Conservation (phyloP, 2,888 invertebrate genomes). For the Himalopsyche japonica region DNA sequence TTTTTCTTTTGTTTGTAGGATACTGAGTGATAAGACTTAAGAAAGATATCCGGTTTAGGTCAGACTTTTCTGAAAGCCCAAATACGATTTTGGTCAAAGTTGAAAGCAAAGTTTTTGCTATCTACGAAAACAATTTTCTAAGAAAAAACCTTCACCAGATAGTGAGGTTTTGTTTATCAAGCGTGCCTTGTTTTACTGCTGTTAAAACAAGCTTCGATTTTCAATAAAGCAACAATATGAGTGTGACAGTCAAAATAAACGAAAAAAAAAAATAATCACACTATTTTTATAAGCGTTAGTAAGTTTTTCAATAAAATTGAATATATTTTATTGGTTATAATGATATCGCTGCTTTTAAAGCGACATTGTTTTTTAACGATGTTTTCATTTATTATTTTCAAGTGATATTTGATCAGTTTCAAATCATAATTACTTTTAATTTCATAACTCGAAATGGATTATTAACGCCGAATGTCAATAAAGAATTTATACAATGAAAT, state of each 20-base stretch:
- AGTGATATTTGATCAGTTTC: too few species aligned
- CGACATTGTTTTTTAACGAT: too few species aligned
- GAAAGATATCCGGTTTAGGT: slow-evolving; percentile 5
- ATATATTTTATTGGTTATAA: too few species aligned
- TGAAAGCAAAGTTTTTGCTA: slow-evolving; percentile 33
- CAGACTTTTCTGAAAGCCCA: slow-evolving; percentile 19
- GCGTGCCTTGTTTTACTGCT: neutral
- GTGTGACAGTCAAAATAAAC: neutral
- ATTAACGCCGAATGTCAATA: too few species aligned
- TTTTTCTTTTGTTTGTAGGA: neutral
- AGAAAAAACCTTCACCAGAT: slow-evolving; percentile 25
- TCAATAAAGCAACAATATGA: neutral
- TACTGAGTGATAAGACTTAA: neutral
- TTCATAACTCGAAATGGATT: too few species aligned
- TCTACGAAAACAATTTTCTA: slow-evolving; percentile 28
- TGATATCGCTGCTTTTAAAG: too few species aligned
- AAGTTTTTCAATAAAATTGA: too few species aligned
- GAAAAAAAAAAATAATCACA: too few species aligned
- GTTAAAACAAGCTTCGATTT: neutral
- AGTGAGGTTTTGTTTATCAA: slow-evolving; percentile 20
- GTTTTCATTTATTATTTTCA: too few species aligned
- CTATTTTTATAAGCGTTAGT: too few species aligned
- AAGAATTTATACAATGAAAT: too few species aligned
- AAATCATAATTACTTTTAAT: too few species aligned
- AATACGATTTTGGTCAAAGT: slow-evolving; percentile 21